These are phyloP conservation scores for Muscidifurax raptorellus DNA, from an alignment of 1,140 invertebrate species.

Conservation along the genomic window DNA sequence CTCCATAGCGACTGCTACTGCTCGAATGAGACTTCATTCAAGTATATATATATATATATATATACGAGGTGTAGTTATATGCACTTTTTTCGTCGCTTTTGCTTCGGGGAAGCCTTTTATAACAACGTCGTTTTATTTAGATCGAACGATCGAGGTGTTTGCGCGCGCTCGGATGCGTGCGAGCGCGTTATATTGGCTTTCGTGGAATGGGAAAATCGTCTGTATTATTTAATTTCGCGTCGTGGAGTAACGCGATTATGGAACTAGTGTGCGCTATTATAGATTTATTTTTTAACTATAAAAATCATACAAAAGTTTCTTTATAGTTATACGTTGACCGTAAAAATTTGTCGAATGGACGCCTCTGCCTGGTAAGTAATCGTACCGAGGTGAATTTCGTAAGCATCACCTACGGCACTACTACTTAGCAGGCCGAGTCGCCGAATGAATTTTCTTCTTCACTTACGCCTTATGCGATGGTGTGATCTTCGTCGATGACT, in stretches of 20 bases:
- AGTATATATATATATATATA: too few relatives aligned
- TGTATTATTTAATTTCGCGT: too few relatives aligned
- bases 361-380: constrained; percentile 68
- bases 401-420: constrained; percentile 72
- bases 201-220: background rate
- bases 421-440: constrained; percentile 68
- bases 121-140: background rate
- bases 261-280: too few relatives aligned
- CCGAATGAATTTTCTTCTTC: background rate
- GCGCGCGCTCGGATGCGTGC: background rate
- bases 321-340: too few relatives aligned
- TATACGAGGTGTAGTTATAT: too few relatives aligned
- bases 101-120: background rate
- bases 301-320: too few relatives aligned
- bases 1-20: too few relatives aligned
- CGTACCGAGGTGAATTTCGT: constrained; percentile 65
- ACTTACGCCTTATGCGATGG: background rate
- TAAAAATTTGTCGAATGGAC: background rate
- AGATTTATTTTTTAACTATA: too few relatives aligned
- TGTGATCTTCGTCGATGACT: constrained; percentile 29
- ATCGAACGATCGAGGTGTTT: too few relatives aligned
- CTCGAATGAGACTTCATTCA: too few relatives aligned
- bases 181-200: background rate
- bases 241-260: too few relatives aligned
- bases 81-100: background rate